Base-by-base conservation (phyloP, 2,888 invertebrate species). In the Dicyrtoma fusca region DNA sequence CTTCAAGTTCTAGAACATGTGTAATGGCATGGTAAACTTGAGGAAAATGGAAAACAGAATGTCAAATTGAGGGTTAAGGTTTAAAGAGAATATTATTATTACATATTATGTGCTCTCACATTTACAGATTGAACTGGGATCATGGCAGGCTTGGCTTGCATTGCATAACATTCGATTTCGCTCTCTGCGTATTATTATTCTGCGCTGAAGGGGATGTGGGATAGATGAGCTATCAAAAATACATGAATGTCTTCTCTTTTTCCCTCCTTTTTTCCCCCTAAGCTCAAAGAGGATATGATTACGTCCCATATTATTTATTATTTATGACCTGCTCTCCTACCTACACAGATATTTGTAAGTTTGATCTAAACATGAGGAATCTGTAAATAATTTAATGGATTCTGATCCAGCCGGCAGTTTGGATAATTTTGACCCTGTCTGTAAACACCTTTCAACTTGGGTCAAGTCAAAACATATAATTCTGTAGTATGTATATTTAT, bases 271-370 rank as follows among this genome's bases (percentile, higher is more conserved):
- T n/a, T 34, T 34, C 34, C 34, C 34, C 34, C 34, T 8, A 34
- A 61, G 61, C 23, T 19, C 34, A 19, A 25, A 25, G 61, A 61
- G 61, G 17, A 61, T 25, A 61, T 61, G 34, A 61, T 4, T 61
- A 14, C 44, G 44, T 61, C 17, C 44, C 11, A 42, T 44, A 34
- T 34, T 34, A 34, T 34, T 34, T 34, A 34, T 61, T 61, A 61
- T 61, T 61, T 61, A 61, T 61, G 61, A 61, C 61, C n/a, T 34
- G 34, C 34, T 42, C 61, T 34, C 61, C 11, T 19, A 5, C 49
- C n/a, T 4, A 49, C 49, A 34, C 34, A 34, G 34, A 34, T 34
- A 34, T 57, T 57, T 57, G 57, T 25, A 25, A 23, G 57, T 26
- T 26, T 26, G 21, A 17, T 57, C 26, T 23, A 23, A 23, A 21